These are phyloP conservation scores for Nothocercus julius DNA, from an alignment of 2,113 vertebrate species.

Conservation along the genomic window DNA sequence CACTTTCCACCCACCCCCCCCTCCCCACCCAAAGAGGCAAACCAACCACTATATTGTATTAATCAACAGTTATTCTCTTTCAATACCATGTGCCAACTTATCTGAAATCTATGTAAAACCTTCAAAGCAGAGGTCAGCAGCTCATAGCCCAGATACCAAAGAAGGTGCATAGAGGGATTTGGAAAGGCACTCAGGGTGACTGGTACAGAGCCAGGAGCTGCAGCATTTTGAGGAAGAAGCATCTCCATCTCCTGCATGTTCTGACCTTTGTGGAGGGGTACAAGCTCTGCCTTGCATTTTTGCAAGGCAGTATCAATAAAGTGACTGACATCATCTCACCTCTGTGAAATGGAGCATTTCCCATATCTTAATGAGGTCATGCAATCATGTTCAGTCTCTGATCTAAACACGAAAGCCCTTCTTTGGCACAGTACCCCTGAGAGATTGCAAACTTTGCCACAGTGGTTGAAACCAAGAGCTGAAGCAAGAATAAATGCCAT, in stretches of 20 bases:
- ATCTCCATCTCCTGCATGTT: background rate
- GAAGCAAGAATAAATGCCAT: background rate
- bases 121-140: background rate
- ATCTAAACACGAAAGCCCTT: background rate
- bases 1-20: no score
- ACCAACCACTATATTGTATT: background rate
- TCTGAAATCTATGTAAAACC: background rate
- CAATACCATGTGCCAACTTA: background rate
- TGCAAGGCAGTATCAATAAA: background rate
- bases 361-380: background rate
- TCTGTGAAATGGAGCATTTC: background rate
- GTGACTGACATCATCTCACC: background rate
- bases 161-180: background rate
- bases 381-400: background rate
- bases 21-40: background rate
- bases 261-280: background rate
- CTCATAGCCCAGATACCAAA: background rate
- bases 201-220: background rate
- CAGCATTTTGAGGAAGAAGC: accelerated
- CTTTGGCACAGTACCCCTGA: background rate
- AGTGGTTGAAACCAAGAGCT: background rate
- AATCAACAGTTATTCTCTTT: background rate
- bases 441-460: background rate
- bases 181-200: background rate
- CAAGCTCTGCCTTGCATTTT: background rate